Base-by-base conservation (phyloP, 2,888 invertebrate species). In the Drosophila pegasa region DNA sequence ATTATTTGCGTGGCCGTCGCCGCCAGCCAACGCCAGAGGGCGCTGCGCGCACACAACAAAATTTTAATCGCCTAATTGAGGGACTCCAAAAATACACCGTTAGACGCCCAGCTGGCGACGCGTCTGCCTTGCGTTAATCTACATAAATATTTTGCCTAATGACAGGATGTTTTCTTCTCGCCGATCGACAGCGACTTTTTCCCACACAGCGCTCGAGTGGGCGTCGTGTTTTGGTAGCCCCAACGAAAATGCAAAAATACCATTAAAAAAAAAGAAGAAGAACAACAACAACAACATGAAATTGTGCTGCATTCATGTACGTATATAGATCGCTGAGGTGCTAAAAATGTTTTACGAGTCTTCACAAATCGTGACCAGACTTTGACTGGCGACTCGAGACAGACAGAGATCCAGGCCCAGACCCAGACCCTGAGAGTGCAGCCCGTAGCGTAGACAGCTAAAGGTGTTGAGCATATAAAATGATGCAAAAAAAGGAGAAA, bases 341-440 rank as follows among this genome's bases (percentile, higher is more conserved):
- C 88, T 88, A 88, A 89, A 89, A 88, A 89, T 89, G 88, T 89
- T 89, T 89, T 89, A 90, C 90, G 88, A 90, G 81, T 89, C 81
- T 75, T 88, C 85, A 85, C 87, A 88, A 89, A 88, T 90, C 89
- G 89, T 89, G 89, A 89, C 89, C 83, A 84, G 83, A 79, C 86
- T 77, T 71, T 64, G 45, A 20, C 37, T 56, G 8, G 27, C 9
- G 43, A 45, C 43, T 9, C 54, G 33, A 60, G 31, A 16, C 27
- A 16, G n/a, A n/a, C 48, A 31, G 48, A 20, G 29, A 20, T n/a
- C 37, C 60, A 55, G 54, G 20, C 43, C 33, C 61, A 38, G 37
- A 27, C 66, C 55, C 59, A 69, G 74, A 48, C 68, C 60, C 77
- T 59, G 62, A 50, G 68, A 70, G 58, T 60, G 62, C 59, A 48